These are phyloP conservation scores for Eudasyphora cyanicolor DNA, from an alignment of 2,888 invertebrate genomes.

Conservation along the genomic window DNA sequence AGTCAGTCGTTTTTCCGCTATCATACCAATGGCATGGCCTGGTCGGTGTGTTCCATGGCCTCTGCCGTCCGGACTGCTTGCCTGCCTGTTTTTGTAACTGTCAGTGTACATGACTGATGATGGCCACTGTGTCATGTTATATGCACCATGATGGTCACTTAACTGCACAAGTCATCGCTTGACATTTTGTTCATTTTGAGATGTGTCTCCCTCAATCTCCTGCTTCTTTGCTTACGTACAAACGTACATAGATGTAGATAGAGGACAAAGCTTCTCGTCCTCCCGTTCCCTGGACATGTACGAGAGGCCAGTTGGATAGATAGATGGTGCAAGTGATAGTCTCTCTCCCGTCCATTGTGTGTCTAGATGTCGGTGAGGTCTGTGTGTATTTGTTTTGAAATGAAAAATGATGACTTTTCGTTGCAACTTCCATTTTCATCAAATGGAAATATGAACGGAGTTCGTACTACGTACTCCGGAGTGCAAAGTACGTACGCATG, in stretches of 20 bases:
- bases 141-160: slow-evolving; percentile 66
- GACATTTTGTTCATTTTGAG: slow-evolving; percentile 60
- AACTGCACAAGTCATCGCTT: slow-evolving; percentile 67
- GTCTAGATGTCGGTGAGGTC: slow-evolving; percentile 15
- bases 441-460: slow-evolving; percentile 29
- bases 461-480: not conserved
- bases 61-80: not conserved
- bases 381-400: slow-evolving; percentile 31
- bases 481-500: not conserved
- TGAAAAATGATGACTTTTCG: slow-evolving; percentile 49
- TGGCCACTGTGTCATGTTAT: slow-evolving; percentile 67
- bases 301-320: not conserved
- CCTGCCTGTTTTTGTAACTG: slow-evolving; percentile 62
- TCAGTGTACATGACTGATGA: slow-evolving; percentile 69
- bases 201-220: slow-evolving; percentile 29
- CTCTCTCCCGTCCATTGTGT: not conserved
- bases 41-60: slow-evolving; percentile 42
- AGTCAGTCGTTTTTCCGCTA: slow-evolving; percentile 36
- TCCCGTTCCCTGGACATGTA: not conserved
- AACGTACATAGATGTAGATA: too few relatives aligned
- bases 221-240: not conserved
- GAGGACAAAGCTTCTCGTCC: too few relatives aligned
- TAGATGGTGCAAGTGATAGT: slow-evolving; percentile 12
- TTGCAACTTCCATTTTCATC: slow-evolving; percentile 20
- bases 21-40: slow-evolving; percentile 9